Evolutionary conservation across 2,113 vertebrate species (phyloP).

Genomic region (Mobula hypostoma): DNA sequence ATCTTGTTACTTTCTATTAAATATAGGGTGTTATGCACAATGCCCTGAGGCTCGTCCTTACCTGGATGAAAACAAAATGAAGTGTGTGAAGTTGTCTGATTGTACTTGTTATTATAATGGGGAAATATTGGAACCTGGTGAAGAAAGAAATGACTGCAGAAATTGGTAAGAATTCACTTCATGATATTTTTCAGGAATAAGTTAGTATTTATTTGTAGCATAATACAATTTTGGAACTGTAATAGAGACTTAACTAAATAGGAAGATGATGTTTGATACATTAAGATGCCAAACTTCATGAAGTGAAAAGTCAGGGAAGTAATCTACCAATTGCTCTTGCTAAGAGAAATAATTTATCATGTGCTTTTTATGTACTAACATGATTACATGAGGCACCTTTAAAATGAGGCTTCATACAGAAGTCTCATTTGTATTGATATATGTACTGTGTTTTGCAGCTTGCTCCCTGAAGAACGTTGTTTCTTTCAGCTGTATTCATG

Average conservation of each 20-base stretch:
- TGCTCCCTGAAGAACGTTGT: no score
- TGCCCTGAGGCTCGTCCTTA: constrained; percentile 62
- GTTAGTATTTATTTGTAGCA: not conserved
- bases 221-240: not conserved
- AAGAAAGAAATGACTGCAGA: constrained; percentile 4
- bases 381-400: not conserved
- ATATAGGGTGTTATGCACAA: constrained; percentile 71
- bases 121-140: constrained; percentile 41
- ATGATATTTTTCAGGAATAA: not conserved
- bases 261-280: not conserved
- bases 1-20: constrained; percentile 21
- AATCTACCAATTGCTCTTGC: not conserved
- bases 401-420: not conserved
- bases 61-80: constrained; percentile 65
- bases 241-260: not conserved
- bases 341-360: not conserved
- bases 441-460: no score
- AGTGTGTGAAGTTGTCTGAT: constrained; percentile 57
- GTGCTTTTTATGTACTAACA: not conserved
- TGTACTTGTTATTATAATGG: constrained; percentile 68
- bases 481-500: no score
- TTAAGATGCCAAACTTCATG: not conserved
- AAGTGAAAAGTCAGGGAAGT: not conserved
- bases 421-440: no score
- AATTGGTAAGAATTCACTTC: not conserved